A percentile compares a stretch with the other conserved stretches of the same genome.
Conservation (phyloP, 2,888 invertebrate genomes). For the Pristionchus exspectatus region DNA sequence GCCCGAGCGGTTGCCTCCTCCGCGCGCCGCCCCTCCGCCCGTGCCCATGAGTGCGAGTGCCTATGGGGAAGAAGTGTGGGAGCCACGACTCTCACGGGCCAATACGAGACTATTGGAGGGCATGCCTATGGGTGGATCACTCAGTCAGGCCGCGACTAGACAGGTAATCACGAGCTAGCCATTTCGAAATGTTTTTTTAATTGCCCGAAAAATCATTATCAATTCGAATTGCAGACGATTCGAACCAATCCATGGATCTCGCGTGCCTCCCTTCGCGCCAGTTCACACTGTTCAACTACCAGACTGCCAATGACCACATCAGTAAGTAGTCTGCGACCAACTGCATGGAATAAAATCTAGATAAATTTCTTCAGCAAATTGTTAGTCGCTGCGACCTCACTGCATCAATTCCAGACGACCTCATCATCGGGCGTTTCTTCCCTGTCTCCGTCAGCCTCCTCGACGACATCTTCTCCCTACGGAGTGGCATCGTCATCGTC, state of each 20-base stretch:
- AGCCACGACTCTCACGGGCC: constrained; percentile 22
- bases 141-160: constrained; percentile 29
- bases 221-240: constrained; percentile 36
- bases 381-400: not conserved
- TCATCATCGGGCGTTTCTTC: constrained; percentile 53
- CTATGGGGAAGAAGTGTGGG: constrained; percentile 17
- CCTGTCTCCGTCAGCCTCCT: constrained; percentile 17
- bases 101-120: not conserved
- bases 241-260: constrained; percentile 54
- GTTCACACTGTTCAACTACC: constrained; percentile 22
- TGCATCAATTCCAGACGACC: constrained; percentile 25
- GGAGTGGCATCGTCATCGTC: constrained; percentile 18
- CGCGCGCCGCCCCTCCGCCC: not conserved
- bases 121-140: constrained; percentile 41
- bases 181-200: not conserved
- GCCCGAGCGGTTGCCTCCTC: not conserved
- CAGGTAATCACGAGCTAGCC: not conserved
- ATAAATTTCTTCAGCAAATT: not conserved
- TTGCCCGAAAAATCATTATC: not conserved
- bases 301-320: constrained; percentile 36
- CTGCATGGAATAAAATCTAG: not conserved
- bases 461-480: constrained; percentile 47
- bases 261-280: constrained; percentile 33
- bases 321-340: not conserved
- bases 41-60: not conserved